phyloP scores from a whole-genome alignment of 1,140 invertebrate species.

The Drosophila tristis region DNA sequence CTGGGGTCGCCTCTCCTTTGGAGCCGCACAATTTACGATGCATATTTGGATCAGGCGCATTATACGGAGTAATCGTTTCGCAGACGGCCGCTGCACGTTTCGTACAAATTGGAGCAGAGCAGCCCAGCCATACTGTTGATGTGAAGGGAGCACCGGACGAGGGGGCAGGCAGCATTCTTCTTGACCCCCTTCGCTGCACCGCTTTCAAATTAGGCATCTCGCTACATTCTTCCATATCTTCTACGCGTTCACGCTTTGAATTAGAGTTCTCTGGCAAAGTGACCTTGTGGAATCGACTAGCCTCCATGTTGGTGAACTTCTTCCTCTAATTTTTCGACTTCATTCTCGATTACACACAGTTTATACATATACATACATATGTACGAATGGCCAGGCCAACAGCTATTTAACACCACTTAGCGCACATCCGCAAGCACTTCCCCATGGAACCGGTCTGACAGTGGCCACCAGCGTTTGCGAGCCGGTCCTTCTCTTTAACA shows the following conservation, averaged over 20 bases:
- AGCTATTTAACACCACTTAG: constrained; percentile 37
- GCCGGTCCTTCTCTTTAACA: constrained; percentile 27
- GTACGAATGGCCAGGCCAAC: not conserved
- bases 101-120: constrained; percentile 57
- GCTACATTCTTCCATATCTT: not conserved
- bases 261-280: not conserved
- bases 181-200: not conserved
- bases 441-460: constrained; percentile 23
- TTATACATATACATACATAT: no score
- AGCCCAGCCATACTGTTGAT: constrained; percentile 41
- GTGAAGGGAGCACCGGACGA: constrained; percentile 6
- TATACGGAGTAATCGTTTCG: constrained; percentile 61
- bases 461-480: not conserved
- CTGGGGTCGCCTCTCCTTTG: constrained; percentile 19
- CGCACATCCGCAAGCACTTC: constrained; percentile 1
- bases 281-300: not conserved
- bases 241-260: constrained; percentile 1
- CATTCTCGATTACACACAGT: not conserved
- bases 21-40: constrained; percentile 35
- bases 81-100: constrained; percentile 65
- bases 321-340: not conserved
- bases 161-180: not conserved
- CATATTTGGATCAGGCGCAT: constrained; percentile 63
- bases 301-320: no score
- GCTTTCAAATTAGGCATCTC: constrained; percentile 4